Base-by-base conservation (phyloP, 1,140 invertebrate genomes). In the Caenorhabditis briggsae region DNA sequence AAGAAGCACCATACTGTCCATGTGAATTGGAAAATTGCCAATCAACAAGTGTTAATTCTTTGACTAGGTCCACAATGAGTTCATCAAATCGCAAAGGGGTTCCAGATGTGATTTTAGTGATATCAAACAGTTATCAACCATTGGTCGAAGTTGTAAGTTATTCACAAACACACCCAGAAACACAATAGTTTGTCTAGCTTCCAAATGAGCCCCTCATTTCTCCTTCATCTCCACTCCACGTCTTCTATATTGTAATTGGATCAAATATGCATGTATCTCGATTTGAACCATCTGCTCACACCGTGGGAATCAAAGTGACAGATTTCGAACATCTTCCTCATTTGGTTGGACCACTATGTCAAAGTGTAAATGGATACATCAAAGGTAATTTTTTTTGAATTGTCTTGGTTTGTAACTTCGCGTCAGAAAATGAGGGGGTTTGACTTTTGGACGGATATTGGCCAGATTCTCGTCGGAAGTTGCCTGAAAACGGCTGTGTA, bases 111-210 rank as follows among this genome's bases (percentile, higher is more conserved):
- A 78, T 78, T 78, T 11, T 78, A 12, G 70, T 78, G 3, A 50
- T 78, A 23, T 78, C 70, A n/a, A 78, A 78, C n/a, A 78, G 70
- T 50, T 78, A 78, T 78, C 70, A 78, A 23, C 70, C 70, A 23
- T 78, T 78, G n/a, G 46, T 78, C n/a, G 70, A 78, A 78, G 70
- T 78, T n/a, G 70, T 50, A 23, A 50, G 70, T 78, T 48, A 46
- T 25, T 25, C 5, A 33, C 33, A 25, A 12, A 6, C 5, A 25
- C 8, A 9, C 8, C n/a, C 59, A 8, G 18, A 20, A 61, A 12
- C 25, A 8, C 9, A 23, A 61, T n/a, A n/a, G 1, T 6, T 2
- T 25, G 23, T 78, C 12, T 46, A 78, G 70, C 70, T 78, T 53
- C 70, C 70, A 14, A 78, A 78, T 41, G 70, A 78, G 33, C 70